Conservation (phyloP, 2,888 invertebrate genomes). For the Trypoxylon attenuatum region DNA sequence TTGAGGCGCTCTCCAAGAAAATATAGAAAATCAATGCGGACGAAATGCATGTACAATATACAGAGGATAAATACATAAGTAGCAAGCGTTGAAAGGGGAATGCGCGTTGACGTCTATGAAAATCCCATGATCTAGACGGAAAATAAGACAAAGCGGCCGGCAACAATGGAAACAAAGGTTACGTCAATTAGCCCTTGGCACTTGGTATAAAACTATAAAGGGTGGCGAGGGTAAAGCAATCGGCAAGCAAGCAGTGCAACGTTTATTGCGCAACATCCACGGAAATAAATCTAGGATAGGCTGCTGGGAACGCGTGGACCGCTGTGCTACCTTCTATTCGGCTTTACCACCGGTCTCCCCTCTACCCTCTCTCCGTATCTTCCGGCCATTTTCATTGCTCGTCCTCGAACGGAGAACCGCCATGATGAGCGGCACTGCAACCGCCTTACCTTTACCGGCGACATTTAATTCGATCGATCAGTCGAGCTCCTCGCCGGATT, state of each 20-base stretch:
- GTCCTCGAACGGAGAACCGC: slow-evolving; percentile 39
- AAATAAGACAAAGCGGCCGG: slow-evolving; percentile 1
- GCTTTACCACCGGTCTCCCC: slow-evolving; percentile 37
- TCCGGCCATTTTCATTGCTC: slow-evolving; percentile 55
- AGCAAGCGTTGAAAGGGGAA: slow-evolving; percentile 8
- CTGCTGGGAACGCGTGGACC: slow-evolving; percentile 60
- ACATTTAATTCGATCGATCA: slow-evolving; percentile 22
- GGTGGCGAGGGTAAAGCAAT: slow-evolving; percentile 30
- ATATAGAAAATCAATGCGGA: too few species aligned
- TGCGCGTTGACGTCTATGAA: background rate
- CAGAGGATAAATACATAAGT: too few species aligned
- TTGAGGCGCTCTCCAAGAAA: too few species aligned
- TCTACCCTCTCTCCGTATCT: slow-evolving; percentile 35
- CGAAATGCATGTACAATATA: too few species aligned
- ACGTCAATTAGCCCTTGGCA: slow-evolving; percentile 44
- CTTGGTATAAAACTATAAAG: slow-evolving; percentile 26
- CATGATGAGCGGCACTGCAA: slow-evolving; percentile 38
- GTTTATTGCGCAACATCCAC: slow-evolving; percentile 64
- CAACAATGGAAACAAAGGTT: slow-evolving; percentile 22
- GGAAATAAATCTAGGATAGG: slow-evolving; percentile 69
- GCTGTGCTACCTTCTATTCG: slow-evolving; percentile 57
- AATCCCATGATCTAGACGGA: slow-evolving; percentile 9
- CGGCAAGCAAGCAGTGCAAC: slow-evolving; percentile 41
- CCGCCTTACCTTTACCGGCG: slow-evolving; percentile 21
- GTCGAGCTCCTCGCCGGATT: background rate